phyloP scores from a whole-genome alignment of 2,113 vertebrate genomes.

The Catagonus wagneri region DNA sequence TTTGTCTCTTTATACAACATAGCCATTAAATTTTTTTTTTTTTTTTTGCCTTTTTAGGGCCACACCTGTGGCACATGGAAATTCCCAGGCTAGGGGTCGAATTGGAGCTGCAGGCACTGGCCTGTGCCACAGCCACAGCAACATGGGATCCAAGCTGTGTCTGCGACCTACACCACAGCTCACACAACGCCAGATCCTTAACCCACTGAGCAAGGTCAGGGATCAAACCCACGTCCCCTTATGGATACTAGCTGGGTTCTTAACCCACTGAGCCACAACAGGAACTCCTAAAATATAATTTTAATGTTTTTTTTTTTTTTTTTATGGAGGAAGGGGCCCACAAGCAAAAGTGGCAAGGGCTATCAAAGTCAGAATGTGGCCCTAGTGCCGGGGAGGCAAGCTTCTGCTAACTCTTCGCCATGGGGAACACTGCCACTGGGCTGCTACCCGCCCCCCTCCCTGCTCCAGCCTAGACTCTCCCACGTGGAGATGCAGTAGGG shows the following conservation, averaged over 20 bases:
- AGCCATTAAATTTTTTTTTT: background rate
- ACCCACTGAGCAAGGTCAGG: too few species aligned
- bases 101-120: too few species aligned
- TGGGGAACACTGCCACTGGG: background rate
- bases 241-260: too few species aligned
- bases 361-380: background rate
- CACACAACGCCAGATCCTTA: too few species aligned
- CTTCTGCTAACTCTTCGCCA: rapidly evolving
- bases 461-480: background rate
- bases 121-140: too few species aligned
- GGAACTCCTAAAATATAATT: background rate
- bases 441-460: rapidly evolving
- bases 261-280: too few species aligned
- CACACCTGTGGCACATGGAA: too few species aligned
- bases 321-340: background rate
- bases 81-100: too few species aligned
- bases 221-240: too few species aligned
- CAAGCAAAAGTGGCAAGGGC: background rate
- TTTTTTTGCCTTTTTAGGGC: too few species aligned
- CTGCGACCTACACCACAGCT: too few species aligned
- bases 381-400: background rate
- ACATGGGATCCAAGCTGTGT: too few species aligned
- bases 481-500: background rate
- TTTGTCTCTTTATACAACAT: background rate
- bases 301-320: background rate